Evolutionary conservation across 2,113 vertebrate species (phyloP), one percentile per base, ranked within the genome.

Genomic region (Chlorodrepanis virens): DNA sequence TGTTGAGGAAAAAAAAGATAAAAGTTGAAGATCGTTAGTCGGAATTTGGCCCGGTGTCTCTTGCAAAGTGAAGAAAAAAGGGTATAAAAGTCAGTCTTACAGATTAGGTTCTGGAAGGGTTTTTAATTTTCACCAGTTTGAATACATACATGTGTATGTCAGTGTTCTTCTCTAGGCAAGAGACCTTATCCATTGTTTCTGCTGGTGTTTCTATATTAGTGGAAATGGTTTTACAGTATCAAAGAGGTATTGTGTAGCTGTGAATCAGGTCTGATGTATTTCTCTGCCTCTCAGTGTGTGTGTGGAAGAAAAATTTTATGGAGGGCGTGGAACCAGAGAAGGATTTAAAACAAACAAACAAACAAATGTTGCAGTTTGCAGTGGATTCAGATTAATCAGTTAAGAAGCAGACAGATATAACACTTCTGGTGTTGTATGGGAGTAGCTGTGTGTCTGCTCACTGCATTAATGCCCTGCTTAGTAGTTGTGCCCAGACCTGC

Each of bases 301-400:
- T 31, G 20, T 14, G 11, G 33, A 53, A 76, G 44, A 28, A 79
- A 45, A 64, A 9, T 11, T 37, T 57, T 52, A 29, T 27, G 33
- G 7, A 54, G 25, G 52, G 11, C 0, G 0, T 53, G 49, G 57
- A 85, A 67, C 11, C 3, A 60, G 57, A 68, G 27, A 37, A 60
- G 19, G 11, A 50, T 60, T 76, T 1, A 39, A 49, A 90, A 45
- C 40, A n/a, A 16, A 27, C 11, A 11, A 6, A 31, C 31, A 33
- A n/a, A 33, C 31, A 7, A 23, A 20, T 28, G 12, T 40, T 67
- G 4, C 22, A 19, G 11, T 83, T 91, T 82, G 12, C 17, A 40
- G 40, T 49, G 65, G 37, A 15, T 67, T 75, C 8, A 49, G 10
- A 27, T 54, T 17, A 35, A 37, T 61, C 27, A 50, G 2, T 72